phyloP scores from a whole-genome alignment of 1,140 invertebrate species.

The Neodiprion lecontei region DNA sequence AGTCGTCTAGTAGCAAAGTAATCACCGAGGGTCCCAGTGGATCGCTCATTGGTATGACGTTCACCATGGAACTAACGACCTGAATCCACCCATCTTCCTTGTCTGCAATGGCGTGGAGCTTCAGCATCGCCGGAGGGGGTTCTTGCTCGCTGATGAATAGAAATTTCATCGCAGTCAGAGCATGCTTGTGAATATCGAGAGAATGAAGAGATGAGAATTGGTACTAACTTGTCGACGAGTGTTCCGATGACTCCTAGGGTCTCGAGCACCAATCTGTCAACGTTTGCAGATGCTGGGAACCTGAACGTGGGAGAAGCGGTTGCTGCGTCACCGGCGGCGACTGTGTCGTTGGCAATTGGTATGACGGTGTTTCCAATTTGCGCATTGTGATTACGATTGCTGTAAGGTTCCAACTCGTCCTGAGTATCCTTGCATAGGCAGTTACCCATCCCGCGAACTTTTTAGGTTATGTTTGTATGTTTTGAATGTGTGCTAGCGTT shows the following conservation, averaged over 20 bases:
- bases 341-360: constrained; percentile 42
- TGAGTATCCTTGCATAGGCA: constrained; percentile 69
- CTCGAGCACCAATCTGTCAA: constrained; percentile 80
- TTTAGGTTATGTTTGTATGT: background rate
- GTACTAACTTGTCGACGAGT: constrained; percentile 82
- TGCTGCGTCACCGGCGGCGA: constrained; percentile 35
- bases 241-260: constrained; percentile 80
- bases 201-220: background rate
- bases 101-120: constrained; percentile 86
- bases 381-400: constrained; percentile 45
- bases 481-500: too few species aligned
- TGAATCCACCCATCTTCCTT: constrained; percentile 91
- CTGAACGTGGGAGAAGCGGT: constrained; percentile 37
- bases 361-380: constrained; percentile 48
- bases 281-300: constrained; percentile 59
- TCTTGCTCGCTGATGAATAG: constrained; percentile 78
- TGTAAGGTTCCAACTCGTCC: constrained; percentile 55
- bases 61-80: constrained; percentile 87
- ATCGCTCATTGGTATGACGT: constrained; percentile 85
- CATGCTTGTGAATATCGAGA: background rate
- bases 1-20: constrained; percentile 88
- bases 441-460: constrained; percentile 64
- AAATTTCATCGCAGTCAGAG: constrained; percentile 21
- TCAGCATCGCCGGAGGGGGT: constrained; percentile 82
- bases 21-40: constrained; percentile 91